Percentiles rank a stretch among this genome's conserved stretches.
These are phyloP conservation scores for Holocentrus rufus DNA, from an alignment of 2,797 vertebrate genomes.

Conservation along the genomic window DNA sequence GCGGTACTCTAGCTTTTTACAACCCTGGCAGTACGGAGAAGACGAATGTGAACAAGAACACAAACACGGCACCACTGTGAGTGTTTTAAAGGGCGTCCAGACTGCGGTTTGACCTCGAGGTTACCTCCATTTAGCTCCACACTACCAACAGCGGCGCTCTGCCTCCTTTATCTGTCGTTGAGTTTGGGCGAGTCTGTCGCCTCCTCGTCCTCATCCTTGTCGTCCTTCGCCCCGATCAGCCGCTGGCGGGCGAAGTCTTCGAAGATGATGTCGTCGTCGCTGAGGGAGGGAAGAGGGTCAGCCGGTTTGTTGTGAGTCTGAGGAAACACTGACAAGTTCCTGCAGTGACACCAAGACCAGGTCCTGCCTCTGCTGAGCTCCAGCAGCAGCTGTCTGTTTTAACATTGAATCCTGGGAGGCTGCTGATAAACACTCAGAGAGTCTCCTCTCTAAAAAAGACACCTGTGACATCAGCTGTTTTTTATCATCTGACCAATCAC, in stretches of 20 bases:
- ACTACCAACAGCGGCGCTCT: conserved; percentile 39
- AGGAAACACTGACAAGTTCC: too few species aligned
- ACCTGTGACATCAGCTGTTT: too few species aligned
- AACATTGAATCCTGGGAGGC: too few species aligned
- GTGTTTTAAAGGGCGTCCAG: conserved; percentile 76
- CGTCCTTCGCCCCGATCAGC: conserved; percentile 91
- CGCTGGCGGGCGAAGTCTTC: conserved; percentile 97
- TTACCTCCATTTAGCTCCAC: conserved; percentile 74
- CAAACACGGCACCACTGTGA: conserved; percentile 72
- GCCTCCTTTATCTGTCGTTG: conserved; percentile 87
- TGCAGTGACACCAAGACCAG: too few species aligned
- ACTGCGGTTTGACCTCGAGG: conserved; percentile 64
- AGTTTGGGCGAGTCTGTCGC: conserved; percentile 86
- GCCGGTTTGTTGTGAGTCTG: too few species aligned
- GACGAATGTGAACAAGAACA: conserved; percentile 76
- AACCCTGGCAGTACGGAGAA: conserved; percentile 65
- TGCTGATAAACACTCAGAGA: too few species aligned
- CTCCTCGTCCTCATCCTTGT: conserved; percentile 92
- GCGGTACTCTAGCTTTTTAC: conserved; percentile 57
- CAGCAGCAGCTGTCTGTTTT: too few species aligned
- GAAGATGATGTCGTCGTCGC: conserved; percentile 96
- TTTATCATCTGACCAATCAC: too few species aligned
- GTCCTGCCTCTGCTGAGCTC: too few species aligned
- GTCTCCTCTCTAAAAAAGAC: too few species aligned
- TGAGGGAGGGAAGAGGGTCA: conserved; percentile 46